Evolutionary conservation across 2,113 vertebrate species (phyloP).

Genomic region (Perca flavescens): DNA sequence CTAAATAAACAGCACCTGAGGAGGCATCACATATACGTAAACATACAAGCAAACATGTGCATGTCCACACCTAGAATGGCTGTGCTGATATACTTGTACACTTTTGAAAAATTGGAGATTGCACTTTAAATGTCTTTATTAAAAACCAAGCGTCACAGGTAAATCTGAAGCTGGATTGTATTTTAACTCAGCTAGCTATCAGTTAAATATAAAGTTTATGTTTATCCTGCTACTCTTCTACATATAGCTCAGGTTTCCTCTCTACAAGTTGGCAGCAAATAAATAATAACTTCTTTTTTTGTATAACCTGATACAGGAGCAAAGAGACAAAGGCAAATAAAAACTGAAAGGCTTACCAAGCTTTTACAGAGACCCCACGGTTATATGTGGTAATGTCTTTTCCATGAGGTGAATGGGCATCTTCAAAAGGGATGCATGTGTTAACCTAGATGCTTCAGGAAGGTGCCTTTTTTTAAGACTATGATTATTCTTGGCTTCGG

Average conservation of each 20-base stretch:
- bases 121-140: background rate
- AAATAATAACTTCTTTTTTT: constrained; percentile 10
- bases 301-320: constrained; percentile 21
- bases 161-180: background rate
- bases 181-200: background rate
- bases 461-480: background rate
- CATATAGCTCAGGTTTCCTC: constrained; percentile 26
- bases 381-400: constrained; percentile 29
- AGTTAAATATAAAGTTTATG: background rate
- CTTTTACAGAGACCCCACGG: constrained; percentile 2
- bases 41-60: background rate
- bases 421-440: constrained; percentile 29
- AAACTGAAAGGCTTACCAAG: constrained; percentile 30
- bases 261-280: background rate
- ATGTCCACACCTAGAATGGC: background rate
- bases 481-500: constrained; percentile 3
- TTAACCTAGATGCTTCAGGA: constrained; percentile 14
- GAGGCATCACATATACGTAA: background rate
- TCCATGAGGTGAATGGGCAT: constrained; percentile 27
- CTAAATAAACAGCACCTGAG: background rate
- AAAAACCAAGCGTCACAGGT: background rate
- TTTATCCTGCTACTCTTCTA: constrained; percentile 15
- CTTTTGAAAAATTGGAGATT: background rate
- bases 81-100: background rate
- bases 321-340: constrained; percentile 40